Evolutionary conservation across 2,113 vertebrate species (phyloP).

Genomic region (Delphinapterus leucas): DNA sequence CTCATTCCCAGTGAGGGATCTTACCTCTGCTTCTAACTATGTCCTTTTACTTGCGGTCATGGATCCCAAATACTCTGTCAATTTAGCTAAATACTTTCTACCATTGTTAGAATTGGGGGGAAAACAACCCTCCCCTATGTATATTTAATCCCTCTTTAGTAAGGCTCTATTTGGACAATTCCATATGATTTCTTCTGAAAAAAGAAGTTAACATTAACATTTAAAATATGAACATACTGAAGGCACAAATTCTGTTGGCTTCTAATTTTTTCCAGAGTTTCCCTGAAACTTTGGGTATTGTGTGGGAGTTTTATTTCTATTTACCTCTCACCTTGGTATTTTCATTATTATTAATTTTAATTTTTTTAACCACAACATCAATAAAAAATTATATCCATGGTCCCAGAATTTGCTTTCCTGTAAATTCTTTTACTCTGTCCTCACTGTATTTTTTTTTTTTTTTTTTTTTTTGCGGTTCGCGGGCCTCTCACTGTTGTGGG

Average conservation of each 20-base stretch:
- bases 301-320: not conserved
- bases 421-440: not conserved
- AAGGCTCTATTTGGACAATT: not conserved
- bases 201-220: not conserved
- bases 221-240: not conserved
- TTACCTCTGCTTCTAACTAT: not conserved
- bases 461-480: too few species aligned
- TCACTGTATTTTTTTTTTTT: not conserved
- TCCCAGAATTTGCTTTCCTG: slow-evolving; percentile 14
- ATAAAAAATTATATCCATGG: not conserved
- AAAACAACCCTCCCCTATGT: not conserved
- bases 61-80: not conserved
- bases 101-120: not conserved
- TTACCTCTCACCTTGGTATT: not conserved
- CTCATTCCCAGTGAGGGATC: not conserved
- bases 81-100: not conserved
- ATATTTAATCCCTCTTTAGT: not conserved
- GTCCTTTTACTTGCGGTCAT: not conserved
- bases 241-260: not conserved
- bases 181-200: not conserved
- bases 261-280: slow-evolving; percentile 7
- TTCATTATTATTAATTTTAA: not conserved
- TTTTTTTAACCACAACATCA: not conserved
- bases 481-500: too few species aligned
- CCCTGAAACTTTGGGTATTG: not conserved